These are phyloP conservation scores for Loripinus fragilis DNA, from an alignment of 2,888 invertebrate species.

Conservation along the genomic window DNA sequence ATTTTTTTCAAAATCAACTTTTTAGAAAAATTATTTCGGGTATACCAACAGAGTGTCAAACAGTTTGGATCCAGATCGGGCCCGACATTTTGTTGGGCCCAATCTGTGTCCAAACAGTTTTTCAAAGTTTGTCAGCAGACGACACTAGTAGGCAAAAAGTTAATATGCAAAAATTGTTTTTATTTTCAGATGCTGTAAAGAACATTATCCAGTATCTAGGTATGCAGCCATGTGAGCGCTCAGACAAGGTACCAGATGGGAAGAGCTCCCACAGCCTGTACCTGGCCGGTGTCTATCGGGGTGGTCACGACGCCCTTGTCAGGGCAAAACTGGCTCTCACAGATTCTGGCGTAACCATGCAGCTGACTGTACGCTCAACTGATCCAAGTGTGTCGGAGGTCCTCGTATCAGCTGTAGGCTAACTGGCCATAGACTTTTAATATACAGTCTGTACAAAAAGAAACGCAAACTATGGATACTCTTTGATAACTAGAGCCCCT, in stretches of 20 bases:
- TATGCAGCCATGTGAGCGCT: conserved; percentile 92
- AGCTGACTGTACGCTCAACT: conserved; percentile 93
- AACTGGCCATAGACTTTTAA: no score
- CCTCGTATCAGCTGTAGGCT: conserved; percentile 85
- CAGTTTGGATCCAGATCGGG: no score
- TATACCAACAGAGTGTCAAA: no score
- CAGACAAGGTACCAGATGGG: conserved; percentile 92
- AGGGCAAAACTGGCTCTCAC: conserved; percentile 92
- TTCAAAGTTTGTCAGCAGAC: no score
- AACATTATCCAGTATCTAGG: conserved; percentile 93
- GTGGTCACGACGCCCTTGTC: conserved; percentile 94
- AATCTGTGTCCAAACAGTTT: no score
- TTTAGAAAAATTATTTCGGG: no score
- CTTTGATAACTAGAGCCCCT: no score
- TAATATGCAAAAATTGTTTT: not conserved
- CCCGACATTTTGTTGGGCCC: no score
- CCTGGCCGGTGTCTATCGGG: conserved; percentile 94
- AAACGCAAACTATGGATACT: no score
- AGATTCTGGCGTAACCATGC: conserved; percentile 93
- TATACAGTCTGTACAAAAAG: no score
- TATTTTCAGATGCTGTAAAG: conserved; percentile 88
- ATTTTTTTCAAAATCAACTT: no score
- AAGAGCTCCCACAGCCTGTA: conserved; percentile 91
- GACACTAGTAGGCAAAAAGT: no score
- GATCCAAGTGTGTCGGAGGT: conserved; percentile 94